Evolutionary conservation across 2,888 invertebrate species (phyloP), one percentile per base, ranked within the genome.

Genomic region (Rutpela maculata): DNA sequence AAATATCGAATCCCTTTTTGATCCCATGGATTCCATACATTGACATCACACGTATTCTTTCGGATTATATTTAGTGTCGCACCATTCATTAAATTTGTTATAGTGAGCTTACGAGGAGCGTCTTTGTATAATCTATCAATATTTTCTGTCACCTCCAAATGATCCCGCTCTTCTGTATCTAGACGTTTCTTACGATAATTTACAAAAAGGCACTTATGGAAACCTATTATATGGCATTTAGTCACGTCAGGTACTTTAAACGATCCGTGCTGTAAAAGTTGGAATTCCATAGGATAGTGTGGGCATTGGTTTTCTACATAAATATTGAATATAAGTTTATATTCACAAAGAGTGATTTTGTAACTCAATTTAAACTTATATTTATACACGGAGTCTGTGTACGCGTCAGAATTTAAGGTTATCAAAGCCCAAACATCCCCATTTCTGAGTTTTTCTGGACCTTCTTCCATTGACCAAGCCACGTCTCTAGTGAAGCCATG

Each of bases 401-500:
- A 96, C 87, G 98, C 98, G 87, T 95, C 96, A 89, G 98, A 98
- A 93, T 95, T 95, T 85, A 98, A 93, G 66, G 96, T 95, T 91
- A 98, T 97, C 86, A 97, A 94, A 2, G 97, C 97, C 90, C 97
- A 97, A 80, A 98, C 95, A 91, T 98, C 97, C 63, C 97, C 97
- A 89, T 95, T 97, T 79, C 96, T 95, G 85, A 97, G 91, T 83
- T 97, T 92, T 90, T 96, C 97, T 7, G 98, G 98, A 85, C 95
- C 93, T 89, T 96, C 95, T 90, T 97, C 97, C 83, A 97, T 92
- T 85, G 95, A 95, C 98, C 98, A 99, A 87, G 96, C 94, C 77
- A 96, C 94, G 88, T 97, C 95, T 88, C 98, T 93, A 72, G 98
- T 98, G 92, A 99, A 99, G 74, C 99, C 98, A 91, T 98, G 98